These are phyloP conservation scores for Sylvia borin DNA, from an alignment of 2,797 vertebrate species.

Conservation along the genomic window DNA sequence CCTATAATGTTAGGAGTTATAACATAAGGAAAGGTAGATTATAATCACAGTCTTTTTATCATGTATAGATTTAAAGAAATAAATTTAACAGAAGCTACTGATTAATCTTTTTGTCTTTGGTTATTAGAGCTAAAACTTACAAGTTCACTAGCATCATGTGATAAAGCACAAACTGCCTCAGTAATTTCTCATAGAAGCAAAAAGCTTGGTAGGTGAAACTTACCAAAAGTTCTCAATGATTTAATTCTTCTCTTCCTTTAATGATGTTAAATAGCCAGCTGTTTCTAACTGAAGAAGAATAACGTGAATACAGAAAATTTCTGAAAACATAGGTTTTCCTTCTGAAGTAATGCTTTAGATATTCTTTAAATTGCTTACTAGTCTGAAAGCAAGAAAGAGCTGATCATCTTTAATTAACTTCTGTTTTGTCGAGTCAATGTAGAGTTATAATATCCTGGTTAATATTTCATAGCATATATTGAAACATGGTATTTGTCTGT, in stretches of 20 bases:
- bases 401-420: not conserved
- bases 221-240: not conserved
- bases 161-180: not conserved
- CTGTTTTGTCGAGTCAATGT: not conserved
- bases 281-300: not conserved
- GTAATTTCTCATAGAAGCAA: not conserved
- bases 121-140: not conserved
- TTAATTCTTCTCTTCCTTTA: not conserved
- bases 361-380: not conserved
- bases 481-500: not conserved
- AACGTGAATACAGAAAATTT: not conserved
- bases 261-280: not conserved
- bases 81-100: not conserved
- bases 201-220: not conserved
- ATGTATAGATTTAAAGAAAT: not conserved
- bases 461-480: not conserved
- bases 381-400: not conserved
- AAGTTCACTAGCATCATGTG: not conserved
- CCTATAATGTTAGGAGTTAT: not conserved
- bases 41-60: not conserved
- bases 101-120: not conserved
- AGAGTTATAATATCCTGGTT: not conserved
- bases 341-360: not conserved
- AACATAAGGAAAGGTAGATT: not conserved
- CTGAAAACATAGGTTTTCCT: not conserved